Evolutionary conservation across 2,797 vertebrate species (phyloP).

Genomic region (Oreochromis grahami): DNA sequence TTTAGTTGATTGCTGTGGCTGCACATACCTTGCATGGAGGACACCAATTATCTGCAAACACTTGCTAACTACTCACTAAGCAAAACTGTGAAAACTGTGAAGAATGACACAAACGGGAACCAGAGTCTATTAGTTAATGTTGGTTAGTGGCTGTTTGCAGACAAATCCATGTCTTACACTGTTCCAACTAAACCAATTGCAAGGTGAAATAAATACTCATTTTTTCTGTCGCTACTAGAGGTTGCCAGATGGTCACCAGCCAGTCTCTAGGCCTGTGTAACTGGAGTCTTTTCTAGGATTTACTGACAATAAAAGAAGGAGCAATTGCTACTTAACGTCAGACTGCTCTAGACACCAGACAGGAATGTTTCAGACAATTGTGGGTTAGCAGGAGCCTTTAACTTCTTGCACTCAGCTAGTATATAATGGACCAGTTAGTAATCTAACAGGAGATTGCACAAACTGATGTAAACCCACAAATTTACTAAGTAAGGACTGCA

Average conservation of each 20-base stretch:
- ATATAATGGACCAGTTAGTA: neutral
- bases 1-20: neutral
- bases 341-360: neutral
- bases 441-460: neutral
- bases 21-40: no score
- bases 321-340: neutral
- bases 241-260: neutral
- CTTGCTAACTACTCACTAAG: accelerated
- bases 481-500: neutral
- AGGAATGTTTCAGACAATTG: neutral
- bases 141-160: neutral
- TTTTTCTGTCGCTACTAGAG: neutral
- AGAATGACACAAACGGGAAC: neutral
- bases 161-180: neutral
- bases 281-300: neutral
- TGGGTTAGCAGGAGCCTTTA: neutral
- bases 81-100: accelerated
- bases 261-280: neutral
- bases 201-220: neutral
- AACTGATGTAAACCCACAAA: neutral
- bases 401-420: neutral
- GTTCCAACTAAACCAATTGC: accelerated
- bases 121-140: neutral
- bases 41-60: neutral
- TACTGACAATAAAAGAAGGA: neutral